These are phyloP conservation scores for Protobothrops mucrosquamatus DNA, from an alignment of 2,113 vertebrate genomes.

Conservation along the genomic window DNA sequence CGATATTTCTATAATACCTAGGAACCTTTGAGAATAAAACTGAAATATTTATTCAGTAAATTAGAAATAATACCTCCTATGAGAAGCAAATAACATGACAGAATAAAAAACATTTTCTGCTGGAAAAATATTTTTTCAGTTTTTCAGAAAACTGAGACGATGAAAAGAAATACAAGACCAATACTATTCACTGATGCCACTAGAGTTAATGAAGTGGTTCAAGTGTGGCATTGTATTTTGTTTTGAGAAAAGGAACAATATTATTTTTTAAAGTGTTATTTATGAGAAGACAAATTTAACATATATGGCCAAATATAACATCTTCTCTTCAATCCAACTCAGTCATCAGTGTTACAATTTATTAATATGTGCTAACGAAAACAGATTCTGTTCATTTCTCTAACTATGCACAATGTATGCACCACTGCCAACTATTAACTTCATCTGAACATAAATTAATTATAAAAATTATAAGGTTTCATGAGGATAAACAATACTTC, in stretches of 20 bases:
- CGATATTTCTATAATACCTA: constrained; percentile 35
- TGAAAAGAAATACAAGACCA: constrained; percentile 47
- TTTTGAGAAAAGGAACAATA: background rate
- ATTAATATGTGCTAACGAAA: background rate
- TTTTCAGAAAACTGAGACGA: constrained; percentile 20
- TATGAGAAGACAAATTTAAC: background rate
- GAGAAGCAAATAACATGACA: constrained; percentile 58
- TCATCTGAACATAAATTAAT: background rate
- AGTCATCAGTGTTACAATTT: background rate
- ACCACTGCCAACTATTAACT: background rate
- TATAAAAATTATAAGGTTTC: background rate
- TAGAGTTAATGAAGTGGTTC: constrained; percentile 11
- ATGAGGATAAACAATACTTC: background rate
- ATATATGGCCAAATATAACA: background rate
- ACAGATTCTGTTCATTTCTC: background rate
- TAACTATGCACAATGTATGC: background rate
- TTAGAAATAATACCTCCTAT: constrained; percentile 62
- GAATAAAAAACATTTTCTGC: constrained; percentile 65
- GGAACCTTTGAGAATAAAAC: constrained; percentile 36
- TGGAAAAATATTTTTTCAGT: constrained; percentile 62
- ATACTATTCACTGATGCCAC: constrained; percentile 46
- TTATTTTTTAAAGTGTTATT: background rate
- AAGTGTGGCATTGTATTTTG: background rate
- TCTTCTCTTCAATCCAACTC: background rate
- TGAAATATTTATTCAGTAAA: constrained; percentile 60